These are phyloP conservation scores for Amblyjoppa fuscipennis DNA, from an alignment of 2,888 invertebrate species.

Conservation along the genomic window DNA sequence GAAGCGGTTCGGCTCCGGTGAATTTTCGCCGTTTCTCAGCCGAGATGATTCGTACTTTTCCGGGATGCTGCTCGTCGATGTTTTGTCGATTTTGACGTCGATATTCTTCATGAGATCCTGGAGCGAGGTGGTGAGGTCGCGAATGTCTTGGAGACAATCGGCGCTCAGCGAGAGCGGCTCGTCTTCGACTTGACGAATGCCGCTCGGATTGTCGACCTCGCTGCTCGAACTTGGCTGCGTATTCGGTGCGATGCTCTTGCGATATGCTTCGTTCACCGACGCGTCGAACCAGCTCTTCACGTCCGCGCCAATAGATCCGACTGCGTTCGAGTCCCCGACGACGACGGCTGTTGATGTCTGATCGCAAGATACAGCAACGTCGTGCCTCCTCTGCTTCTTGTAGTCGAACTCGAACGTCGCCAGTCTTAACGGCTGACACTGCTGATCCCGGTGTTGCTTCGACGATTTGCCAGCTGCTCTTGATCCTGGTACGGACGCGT, in stretches of 20 bases:
- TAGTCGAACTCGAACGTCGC: conserved; percentile 81
- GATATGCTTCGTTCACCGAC: conserved; percentile 58
- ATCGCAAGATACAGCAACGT: conserved; percentile 45
- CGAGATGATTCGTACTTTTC: conserved; percentile 56
- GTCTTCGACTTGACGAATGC: conserved; percentile 66
- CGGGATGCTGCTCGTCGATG: conserved; percentile 74
- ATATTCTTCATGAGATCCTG: conserved; percentile 75
- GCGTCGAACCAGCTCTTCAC: conserved; percentile 65
- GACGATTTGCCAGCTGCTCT: conserved; percentile 78
- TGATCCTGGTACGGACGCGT: conserved; percentile 80
- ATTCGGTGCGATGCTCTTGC: conserved; percentile 56
- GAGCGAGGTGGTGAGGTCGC: conserved; percentile 74
- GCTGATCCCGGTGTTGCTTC: conserved; percentile 83
- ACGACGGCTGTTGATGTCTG: conserved; percentile 15
- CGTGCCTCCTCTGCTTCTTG: conserved; percentile 73
- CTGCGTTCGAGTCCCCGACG: conserved; percentile 49
- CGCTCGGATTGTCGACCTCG: conserved; percentile 72
- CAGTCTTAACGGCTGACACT: conserved; percentile 83
- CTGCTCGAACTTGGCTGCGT: conserved; percentile 45
- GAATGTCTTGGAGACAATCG: conserved; percentile 76
- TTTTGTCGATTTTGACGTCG: conserved; percentile 67
- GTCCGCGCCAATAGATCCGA: conserved; percentile 54
- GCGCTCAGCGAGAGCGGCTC: conserved; percentile 74
- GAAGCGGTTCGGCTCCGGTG: not conserved
- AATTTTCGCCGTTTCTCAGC: conserved; percentile 20